Evolutionary conservation across 2,888 invertebrate species (phyloP), one percentile per base, ranked within the genome.

Genomic region (Magallana nippona): DNA sequence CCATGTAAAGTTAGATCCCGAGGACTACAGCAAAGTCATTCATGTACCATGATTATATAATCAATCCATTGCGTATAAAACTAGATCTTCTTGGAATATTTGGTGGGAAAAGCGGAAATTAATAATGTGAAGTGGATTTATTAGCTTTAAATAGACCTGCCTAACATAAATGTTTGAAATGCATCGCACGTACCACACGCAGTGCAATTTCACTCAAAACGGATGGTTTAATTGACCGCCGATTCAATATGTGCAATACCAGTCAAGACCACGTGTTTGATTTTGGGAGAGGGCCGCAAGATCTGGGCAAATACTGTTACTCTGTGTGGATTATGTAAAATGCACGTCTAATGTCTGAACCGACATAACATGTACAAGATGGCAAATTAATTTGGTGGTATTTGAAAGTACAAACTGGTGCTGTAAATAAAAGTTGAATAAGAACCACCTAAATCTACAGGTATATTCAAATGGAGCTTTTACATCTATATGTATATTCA

Each of bases 181-280:
- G 44, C 44, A 82, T 11, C 22, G 19, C 17, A 60, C 22, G 63
- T 32, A 71, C 71, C 82, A 63, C 81, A 71, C 82, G 55, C 82
- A 55, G 63, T 55, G 62, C 11, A 55, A 71, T 56, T 58, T 55
- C 44, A 27, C 71, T 32, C 55, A n/a, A 15, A 19, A 71, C 62
- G 63, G 22, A 55, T n/a, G 17, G 27, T 71, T 32, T 82, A 82
- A 82, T 82, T 63, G 71, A 82, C 82, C 19, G 71, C 56, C 82
- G 63, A 58, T 81, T 82, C 82, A 63, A 82, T 82, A 71, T 63
- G 71, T 82, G 82, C 22, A 82, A 82, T 82, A 82, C 71, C 82
- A 82, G 71, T 55, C 32, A 71, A 71, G 63, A 71, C 82, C 63
- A 55, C 19, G 17, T 55, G 22, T 55, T 63, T 82, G 71, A 82